Evolutionary conservation across 1,140 invertebrate species (phyloP).

Genomic region (Trachelipus rathkii): DNA sequence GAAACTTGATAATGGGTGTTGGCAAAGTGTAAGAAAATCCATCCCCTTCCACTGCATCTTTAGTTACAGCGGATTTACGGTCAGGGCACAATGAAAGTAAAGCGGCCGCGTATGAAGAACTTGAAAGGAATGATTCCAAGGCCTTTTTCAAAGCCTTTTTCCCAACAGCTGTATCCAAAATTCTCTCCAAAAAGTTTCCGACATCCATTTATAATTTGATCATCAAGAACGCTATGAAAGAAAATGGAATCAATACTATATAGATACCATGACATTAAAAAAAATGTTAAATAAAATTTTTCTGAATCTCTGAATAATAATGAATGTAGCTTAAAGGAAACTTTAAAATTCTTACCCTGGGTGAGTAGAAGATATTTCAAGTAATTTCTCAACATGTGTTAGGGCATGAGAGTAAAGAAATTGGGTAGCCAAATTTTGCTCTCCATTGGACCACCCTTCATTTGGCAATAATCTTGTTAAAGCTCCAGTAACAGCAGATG

Average conservation of each 20-base stretch:
- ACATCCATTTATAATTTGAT: constrained; percentile 61
- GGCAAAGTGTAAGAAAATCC: constrained; percentile 26
- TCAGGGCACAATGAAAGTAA: constrained; percentile 47
- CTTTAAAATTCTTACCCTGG: background rate
- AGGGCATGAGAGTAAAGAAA: background rate
- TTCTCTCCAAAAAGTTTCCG: constrained; percentile 76
- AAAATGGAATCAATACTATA: constrained; percentile 19
- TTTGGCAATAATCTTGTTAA: constrained; percentile 36
- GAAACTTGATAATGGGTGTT: constrained; percentile 63
- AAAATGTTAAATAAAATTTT: background rate
- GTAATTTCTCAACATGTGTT: background rate
- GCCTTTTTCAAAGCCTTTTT: constrained; percentile 71
- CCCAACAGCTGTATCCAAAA: constrained; percentile 72
- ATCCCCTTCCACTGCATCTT: constrained; percentile 3
- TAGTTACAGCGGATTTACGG: constrained; percentile 13
- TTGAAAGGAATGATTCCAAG: constrained; percentile 72
- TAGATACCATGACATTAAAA: background rate
- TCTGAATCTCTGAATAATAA: background rate
- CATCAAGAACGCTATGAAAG: constrained; percentile 45
- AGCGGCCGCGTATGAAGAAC: constrained; percentile 50
- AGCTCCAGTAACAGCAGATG: constrained; percentile 34
- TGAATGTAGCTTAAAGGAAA: background rate
- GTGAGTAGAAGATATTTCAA: background rate
- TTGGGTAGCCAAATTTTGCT: background rate
- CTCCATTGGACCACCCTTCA: background rate